A percentile compares a stretch with the other conserved stretches of the same genome.
Conservation (phyloP, 2,113 vertebrate genomes). For the Elgaria multicarinata region DNA sequence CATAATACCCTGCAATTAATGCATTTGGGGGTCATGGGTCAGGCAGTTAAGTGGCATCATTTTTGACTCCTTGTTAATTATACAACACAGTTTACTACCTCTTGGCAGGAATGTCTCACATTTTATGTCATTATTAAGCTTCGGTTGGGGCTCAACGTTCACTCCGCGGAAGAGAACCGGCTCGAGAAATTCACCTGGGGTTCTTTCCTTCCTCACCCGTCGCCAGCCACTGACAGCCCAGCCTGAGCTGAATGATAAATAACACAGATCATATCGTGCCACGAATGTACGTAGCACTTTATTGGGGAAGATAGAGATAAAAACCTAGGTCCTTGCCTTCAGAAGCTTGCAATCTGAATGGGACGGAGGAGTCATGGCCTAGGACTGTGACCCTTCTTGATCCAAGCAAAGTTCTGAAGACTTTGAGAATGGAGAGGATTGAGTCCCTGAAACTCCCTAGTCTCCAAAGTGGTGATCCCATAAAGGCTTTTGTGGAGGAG, state of each 20-base stretch:
- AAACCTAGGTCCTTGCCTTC: background rate
- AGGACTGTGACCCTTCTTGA: background rate
- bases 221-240: background rate
- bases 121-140: background rate
- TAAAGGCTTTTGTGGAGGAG: background rate
- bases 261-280: too few species aligned
- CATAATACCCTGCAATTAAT: slow-evolving; percentile 21
- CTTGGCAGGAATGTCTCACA: rapidly evolving
- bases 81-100: background rate
- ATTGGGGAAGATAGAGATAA: background rate
- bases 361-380: background rate
- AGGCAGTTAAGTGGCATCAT: background rate
- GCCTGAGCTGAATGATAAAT: background rate
- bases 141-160: background rate
- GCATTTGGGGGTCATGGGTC: background rate
- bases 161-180: background rate
- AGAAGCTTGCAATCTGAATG: background rate
- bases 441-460: background rate
- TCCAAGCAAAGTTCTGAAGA: background rate
- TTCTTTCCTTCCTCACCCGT: background rate
- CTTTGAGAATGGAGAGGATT: background rate
- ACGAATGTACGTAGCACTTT: too few species aligned
- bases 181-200: rapidly evolving
- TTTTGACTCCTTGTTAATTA: background rate
- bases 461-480: background rate